Evolutionary conservation across 2,797 vertebrate species (phyloP).

Genomic region (Malurus splendens): DNA sequence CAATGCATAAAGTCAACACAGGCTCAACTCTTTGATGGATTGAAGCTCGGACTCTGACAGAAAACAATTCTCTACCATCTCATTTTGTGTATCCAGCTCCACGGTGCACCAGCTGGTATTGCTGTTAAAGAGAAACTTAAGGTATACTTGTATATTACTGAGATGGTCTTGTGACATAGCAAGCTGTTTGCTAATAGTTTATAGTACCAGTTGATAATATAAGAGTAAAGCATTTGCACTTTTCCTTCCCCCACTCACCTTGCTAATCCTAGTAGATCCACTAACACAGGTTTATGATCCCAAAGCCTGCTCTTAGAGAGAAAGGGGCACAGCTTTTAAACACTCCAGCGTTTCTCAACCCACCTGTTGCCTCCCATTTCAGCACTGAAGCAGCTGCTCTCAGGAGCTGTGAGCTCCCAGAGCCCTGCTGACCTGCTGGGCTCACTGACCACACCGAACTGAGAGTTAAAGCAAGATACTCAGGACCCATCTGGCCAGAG

Average conservation of each 20-base stretch:
- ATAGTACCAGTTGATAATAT: neutral
- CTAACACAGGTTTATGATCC: neutral
- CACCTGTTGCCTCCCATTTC: neutral
- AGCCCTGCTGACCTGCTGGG: neutral
- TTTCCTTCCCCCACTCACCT: neutral
- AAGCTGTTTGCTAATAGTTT: neutral
- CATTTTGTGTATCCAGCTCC: neutral
- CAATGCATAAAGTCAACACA: constrained; percentile 22
- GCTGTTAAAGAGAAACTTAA: constrained; percentile 28
- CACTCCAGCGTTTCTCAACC: neutral
- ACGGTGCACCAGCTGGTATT: constrained; percentile 9
- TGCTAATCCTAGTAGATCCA: neutral
- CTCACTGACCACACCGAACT: neutral
- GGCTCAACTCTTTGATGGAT: neutral
- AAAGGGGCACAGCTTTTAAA: neutral
- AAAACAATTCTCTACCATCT: neutral
- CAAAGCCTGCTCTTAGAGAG: neutral
- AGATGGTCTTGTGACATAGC: neutral
- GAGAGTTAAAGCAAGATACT: neutral
- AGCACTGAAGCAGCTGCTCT: neutral
- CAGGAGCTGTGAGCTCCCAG: neutral
- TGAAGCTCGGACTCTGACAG: neutral
- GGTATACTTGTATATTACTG: neutral
- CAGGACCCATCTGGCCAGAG: neutral
- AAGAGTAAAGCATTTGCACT: neutral